Percentiles rank a stretch among this genome's conserved stretches.
Evolutionary conservation across 2,888 invertebrate species (phyloP).

Genomic region (Luperina testacea): DNA sequence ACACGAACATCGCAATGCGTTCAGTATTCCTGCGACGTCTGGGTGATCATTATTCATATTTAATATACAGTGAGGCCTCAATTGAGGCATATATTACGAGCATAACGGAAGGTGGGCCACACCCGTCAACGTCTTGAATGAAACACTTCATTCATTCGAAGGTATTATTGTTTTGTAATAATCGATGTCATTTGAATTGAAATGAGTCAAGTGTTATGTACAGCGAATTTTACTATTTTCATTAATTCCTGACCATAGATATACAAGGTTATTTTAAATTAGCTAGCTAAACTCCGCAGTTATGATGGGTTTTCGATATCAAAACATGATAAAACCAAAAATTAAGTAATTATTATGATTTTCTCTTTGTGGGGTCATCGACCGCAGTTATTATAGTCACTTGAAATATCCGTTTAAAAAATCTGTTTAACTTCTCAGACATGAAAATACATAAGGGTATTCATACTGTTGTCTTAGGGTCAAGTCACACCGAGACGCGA

Average conservation of each 20-base stretch:
- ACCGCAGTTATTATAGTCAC: too few species aligned
- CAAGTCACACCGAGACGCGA: too few species aligned
- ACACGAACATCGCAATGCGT: conserved; percentile 46
- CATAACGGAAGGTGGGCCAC: conserved; percentile 62
- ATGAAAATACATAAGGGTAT: too few species aligned
- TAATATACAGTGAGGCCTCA: conserved; percentile 53
- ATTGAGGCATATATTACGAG: conserved; percentile 58
- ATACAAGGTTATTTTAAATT: neutral
- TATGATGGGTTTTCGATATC: too few species aligned
- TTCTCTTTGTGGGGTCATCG: too few species aligned
- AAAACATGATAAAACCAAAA: too few species aligned
- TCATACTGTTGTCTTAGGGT: too few species aligned
- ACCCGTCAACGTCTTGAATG: conserved; percentile 47
- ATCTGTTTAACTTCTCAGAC: too few species aligned
- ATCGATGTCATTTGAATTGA: conserved; percentile 24
- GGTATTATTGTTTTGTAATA: conserved; percentile 16
- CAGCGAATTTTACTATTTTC: neutral
- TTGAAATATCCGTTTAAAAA: too few species aligned
- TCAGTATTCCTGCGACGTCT: conserved; percentile 49
- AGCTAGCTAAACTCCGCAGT: too few species aligned
- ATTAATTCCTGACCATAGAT: neutral
- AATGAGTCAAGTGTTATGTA: neutral
- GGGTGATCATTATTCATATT: conserved; percentile 64
- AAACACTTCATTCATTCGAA: conserved; percentile 37
- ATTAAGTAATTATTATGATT: too few species aligned